Percentiles rank a stretch among this genome's conserved stretches.
Conservation (phyloP, 2,113 vertebrate genomes). For the Aldabrachelys gigantea region DNA sequence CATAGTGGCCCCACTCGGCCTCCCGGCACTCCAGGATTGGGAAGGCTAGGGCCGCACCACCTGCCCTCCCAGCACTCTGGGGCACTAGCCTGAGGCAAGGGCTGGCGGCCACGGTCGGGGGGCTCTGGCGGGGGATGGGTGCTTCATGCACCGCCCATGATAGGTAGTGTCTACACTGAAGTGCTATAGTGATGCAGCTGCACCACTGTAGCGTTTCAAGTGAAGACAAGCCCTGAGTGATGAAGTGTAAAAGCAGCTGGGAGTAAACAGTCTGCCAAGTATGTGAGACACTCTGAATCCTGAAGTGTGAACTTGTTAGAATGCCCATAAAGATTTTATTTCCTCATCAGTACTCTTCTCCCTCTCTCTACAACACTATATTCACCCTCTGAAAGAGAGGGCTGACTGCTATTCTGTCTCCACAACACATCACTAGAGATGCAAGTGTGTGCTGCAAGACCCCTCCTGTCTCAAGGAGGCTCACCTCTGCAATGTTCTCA, state of each 20-base stretch:
- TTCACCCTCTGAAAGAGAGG: not conserved
- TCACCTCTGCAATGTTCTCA: not conserved
- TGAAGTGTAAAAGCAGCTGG: not conserved
- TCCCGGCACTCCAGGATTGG: no score
- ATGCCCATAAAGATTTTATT: not conserved
- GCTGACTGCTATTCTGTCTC: not conserved
- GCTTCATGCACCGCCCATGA: no score
- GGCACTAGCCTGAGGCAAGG: no score
- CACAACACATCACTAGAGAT: not conserved
- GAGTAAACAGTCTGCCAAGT: not conserved
- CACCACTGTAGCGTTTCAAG: not conserved
- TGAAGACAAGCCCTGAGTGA: not conserved
- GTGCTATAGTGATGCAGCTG: not conserved
- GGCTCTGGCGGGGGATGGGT: no score
- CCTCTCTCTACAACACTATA: not conserved
- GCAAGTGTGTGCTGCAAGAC: not conserved
- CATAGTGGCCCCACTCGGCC: no score
- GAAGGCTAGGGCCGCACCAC: no score
- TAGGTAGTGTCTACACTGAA: not conserved
- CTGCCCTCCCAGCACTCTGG: no score
- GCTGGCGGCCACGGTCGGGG: no score
- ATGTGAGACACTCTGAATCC: not conserved
- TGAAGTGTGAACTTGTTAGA: not conserved
- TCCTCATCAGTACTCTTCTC: not conserved
- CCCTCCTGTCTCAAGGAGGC: not conserved